phyloP scores from a whole-genome alignment of 2,113 vertebrate species.

The Athene noctua region DNA sequence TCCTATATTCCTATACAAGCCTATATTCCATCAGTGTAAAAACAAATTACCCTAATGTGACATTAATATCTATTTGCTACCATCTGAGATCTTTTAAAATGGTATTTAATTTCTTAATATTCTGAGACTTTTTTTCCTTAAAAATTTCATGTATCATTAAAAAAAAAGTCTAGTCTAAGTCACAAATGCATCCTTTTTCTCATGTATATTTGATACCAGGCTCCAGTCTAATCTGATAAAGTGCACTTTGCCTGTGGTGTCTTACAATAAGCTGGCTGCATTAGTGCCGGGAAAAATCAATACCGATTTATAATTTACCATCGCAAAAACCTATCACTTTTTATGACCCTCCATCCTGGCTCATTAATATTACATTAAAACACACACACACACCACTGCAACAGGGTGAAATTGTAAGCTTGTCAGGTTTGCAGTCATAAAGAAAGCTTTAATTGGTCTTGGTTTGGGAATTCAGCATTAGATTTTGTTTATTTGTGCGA shows the following conservation, averaged over 20 bases:
- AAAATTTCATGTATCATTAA: constrained; percentile 79
- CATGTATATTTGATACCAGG: constrained; percentile 91
- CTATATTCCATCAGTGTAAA: constrained; percentile 60
- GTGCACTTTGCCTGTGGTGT: constrained; percentile 88
- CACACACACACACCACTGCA: constrained; percentile 75
- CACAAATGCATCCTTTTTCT: constrained; percentile 85
- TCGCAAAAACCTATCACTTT: constrained; percentile 95
- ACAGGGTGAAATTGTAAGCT: constrained; percentile 78
- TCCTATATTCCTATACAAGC: constrained; percentile 15
- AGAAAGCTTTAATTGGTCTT: constrained; percentile 80
- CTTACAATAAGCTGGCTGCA: constrained; percentile 88
- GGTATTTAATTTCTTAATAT: constrained; percentile 75
- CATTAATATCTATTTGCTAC: constrained; percentile 69
- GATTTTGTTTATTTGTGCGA: constrained; percentile 67
- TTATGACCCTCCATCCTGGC: constrained; percentile 96
- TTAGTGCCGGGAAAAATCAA: constrained; percentile 95
- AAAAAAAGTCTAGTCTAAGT: constrained; percentile 80
- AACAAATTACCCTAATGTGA: constrained; percentile 71
- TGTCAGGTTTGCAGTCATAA: constrained; percentile 79
- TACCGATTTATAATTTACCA: constrained; percentile 99
- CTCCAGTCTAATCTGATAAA: constrained; percentile 92
- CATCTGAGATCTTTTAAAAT: constrained; percentile 67
- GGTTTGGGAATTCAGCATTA: constrained; percentile 74
- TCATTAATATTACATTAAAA: constrained; percentile 99
- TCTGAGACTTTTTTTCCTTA: constrained; percentile 67